Evolutionary conservation across 1,140 invertebrate genomes (phyloP), one percentile per base, ranked within the genome.

Genomic region (Eriocheir sinensis): DNA sequence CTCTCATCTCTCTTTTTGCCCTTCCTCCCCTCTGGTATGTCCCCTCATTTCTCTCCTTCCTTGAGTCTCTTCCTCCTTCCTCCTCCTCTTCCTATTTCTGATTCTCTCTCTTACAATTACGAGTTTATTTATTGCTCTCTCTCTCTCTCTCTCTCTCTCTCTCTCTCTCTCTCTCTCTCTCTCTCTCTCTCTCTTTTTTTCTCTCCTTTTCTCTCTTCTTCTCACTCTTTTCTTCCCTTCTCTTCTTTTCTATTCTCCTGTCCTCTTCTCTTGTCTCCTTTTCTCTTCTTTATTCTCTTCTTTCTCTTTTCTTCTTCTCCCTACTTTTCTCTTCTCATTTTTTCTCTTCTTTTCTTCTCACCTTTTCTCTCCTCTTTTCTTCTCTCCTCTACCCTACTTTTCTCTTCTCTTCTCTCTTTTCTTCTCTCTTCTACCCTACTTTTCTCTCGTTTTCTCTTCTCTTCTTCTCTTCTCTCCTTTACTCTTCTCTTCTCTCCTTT

Each of bases 131-230:
- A 27, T 21, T 2, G 17, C 60, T 12, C 60, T 72, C 60, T 72
- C 60, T n/a, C 27, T 72, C 60, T n/a, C 60, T 72, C 60, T 72
- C 48, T 53, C 60, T 72, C 60, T n/a, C 60, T n/a, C 60, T 72
- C 60, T 72, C 60, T 72, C 60, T 72, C 60, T 72, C 60, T 72
- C 60, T 72, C 60, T 8, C 60, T 72, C 27, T 53, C 9, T 21
- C 21, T 6, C 44, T 48, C 15, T 15, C 15, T 21, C 21, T 72
- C 53, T 72, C 27, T 72, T 21, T 72, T 21, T 72, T 21, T 72
- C 53, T 72, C 53, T 72, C 53, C 27, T 21, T 72, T 21, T 72
- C 53, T 72, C 53, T 72, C 60, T 72, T n/a, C 8, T 8, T 72
- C 21, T 72, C 60, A 2, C 21, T n/a, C 6, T 72, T n/a, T 72